Evolutionary conservation across 2,888 invertebrate species (phyloP), one percentile per base, ranked within the genome.

Genomic region (Synergus itoensis): DNA sequence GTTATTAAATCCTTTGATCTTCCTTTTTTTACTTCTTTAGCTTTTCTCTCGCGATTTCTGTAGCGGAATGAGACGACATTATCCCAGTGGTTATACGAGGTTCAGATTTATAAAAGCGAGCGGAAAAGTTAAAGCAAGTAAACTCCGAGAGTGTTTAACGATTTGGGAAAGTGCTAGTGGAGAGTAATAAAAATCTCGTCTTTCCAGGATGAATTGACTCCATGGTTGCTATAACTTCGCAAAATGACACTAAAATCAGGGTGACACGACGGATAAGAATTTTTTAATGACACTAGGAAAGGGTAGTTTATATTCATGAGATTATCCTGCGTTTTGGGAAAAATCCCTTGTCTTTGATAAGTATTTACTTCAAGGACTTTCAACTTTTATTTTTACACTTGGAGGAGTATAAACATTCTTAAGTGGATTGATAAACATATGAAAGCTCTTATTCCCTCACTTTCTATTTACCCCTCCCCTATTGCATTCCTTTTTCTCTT

Each of bases 1-100:
- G 78, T 78, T 77, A 81, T 81, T 81, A 83, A 85, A 85, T 82
- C 81, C 78, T 80, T 84, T 82, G 83, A 84, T 83, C 80, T 81
- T 18, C 9, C 21, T 40, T 67, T 80, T 80, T 78, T 77, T 53
- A 62, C 53, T 12, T 69, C 69, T 79, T n/a, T 57, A n/a, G 76
- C 57, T 78, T 77, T 78, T 14, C 21, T 67, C 12, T 43, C 12
- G 12, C 4, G 41, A 21, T 45, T n/a, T 8, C 16, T 41, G 4
- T 41, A 11, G 18, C 4, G 12, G 18, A 18, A 67, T 67, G 18
- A 67, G 53, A 65, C 60, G 77, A 76, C 67, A 76, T 78, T 78
- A 78, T 76, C 63, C 43, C 57, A 5, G 64, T 79, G 64, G n/a
- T 76, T 81, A 65, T 76, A 76, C 77, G 76, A 53, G 53, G 76